Evolutionary conservation across 2,113 vertebrate genomes (phyloP).

Genomic region (Henicopernis longicauda): DNA sequence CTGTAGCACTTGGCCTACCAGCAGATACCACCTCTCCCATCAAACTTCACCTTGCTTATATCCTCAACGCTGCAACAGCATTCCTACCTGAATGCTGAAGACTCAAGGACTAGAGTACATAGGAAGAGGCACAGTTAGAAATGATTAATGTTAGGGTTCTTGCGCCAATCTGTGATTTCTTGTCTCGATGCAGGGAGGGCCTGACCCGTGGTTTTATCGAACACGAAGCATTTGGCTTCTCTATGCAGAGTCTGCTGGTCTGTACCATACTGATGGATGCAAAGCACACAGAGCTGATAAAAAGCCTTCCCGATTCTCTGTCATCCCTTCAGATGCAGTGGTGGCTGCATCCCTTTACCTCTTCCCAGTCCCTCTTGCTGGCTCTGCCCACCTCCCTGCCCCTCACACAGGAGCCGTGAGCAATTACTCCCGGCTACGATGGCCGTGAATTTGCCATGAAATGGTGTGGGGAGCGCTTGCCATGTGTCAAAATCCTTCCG

Average conservation of each 20-base stretch:
- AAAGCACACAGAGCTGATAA: background rate
- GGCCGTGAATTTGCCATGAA: background rate
- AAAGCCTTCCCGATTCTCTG: background rate
- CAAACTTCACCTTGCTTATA: background rate
- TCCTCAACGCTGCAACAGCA: background rate
- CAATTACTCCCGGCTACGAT: accelerated
- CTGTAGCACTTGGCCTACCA: background rate
- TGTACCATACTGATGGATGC: background rate
- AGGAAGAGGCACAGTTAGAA: background rate
- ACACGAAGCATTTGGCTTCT: background rate
- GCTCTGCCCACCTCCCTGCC: background rate
- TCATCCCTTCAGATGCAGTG: background rate
- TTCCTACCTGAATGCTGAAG: background rate
- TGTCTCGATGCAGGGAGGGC: background rate
- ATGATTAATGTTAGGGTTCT: background rate
- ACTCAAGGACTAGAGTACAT: background rate
- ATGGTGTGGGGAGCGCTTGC: background rate
- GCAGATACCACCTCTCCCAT: background rate
- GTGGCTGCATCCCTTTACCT: background rate
- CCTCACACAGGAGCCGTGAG: accelerated
- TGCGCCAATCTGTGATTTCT: background rate
- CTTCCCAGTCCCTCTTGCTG: background rate
- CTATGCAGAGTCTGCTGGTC: background rate
- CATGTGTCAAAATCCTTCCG: background rate
- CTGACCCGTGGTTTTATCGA: background rate